Evolutionary conservation across 1,140 invertebrate genomes (phyloP).

Genomic region (Riptortus pedestris): DNA sequence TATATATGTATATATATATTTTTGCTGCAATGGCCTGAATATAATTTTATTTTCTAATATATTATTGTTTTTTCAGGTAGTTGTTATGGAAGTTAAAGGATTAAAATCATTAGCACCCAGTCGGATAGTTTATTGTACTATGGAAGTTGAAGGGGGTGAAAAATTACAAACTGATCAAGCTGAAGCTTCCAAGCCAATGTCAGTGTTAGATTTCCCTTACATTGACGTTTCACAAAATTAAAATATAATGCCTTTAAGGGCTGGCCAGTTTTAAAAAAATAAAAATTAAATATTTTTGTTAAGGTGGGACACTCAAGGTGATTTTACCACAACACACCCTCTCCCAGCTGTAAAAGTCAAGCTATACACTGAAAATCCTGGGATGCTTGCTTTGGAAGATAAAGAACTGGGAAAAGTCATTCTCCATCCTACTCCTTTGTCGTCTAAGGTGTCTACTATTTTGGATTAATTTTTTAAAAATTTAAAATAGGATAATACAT

Average conservation of each 20-base stretch:
- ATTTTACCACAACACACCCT: constrained; percentile 95
- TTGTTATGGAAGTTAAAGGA: constrained; percentile 98
- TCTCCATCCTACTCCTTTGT: constrained; percentile 79
- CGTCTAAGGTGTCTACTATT: constrained; percentile 57
- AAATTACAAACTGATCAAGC: constrained; percentile 99
- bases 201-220: no score
- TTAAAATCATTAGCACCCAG: constrained; percentile 92
- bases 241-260: no score
- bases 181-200: constrained; percentile 96
- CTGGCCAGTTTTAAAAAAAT: no score
- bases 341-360: constrained; percentile 94
- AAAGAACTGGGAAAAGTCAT: constrained; percentile 95
- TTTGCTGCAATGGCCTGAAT: not conserved
- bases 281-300: not conserved
- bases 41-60: no score
- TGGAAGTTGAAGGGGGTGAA: constrained; percentile 97
- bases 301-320: constrained; percentile 95
- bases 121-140: constrained; percentile 98
- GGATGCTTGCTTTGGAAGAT: constrained; percentile 94
- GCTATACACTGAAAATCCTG: constrained; percentile 94
- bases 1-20: not conserved
- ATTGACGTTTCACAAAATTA: no score
- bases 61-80: constrained; percentile 71
- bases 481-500: not conserved
- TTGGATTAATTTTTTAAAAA: not conserved